Percentiles rank a stretch among this genome's conserved stretches.
Evolutionary conservation across 2,888 invertebrate genomes (phyloP).

Genomic region (Drosophila neutralis): DNA sequence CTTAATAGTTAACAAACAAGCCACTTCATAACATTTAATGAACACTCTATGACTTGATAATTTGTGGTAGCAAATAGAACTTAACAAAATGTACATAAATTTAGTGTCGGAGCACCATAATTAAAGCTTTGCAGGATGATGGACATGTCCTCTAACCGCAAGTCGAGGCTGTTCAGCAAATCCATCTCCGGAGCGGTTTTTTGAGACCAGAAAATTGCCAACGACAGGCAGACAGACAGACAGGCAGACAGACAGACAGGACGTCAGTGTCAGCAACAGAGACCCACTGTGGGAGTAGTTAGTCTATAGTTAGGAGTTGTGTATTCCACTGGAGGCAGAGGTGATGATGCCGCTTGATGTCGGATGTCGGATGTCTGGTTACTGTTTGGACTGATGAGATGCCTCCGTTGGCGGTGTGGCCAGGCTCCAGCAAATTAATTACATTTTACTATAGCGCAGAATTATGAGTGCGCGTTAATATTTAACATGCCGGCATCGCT

Average conservation of each 20-base stretch:
- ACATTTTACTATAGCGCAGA: slow-evolving; percentile 67
- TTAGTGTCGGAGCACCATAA: slow-evolving; percentile 70
- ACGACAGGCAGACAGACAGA: slow-evolving; percentile 7
- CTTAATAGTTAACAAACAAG: slow-evolving; percentile 26
- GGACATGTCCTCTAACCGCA: slow-evolving; percentile 69
- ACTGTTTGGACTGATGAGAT: slow-evolving; percentile 11
- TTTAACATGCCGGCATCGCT: slow-evolving; percentile 69
- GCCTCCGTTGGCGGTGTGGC: slow-evolving; percentile 33
- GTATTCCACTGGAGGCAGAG: slow-evolving; percentile 18
- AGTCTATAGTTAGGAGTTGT: slow-evolving; percentile 21
- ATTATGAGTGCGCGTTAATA: slow-evolving; percentile 63
- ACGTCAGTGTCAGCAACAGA: slow-evolving; percentile 12
- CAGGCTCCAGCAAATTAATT: slow-evolving; percentile 72
- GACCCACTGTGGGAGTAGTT: background rate
- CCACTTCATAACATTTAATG: slow-evolving; percentile 68
- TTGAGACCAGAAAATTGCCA: slow-evolving; percentile 19
- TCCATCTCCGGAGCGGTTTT: slow-evolving; percentile 33
- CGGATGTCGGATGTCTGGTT: slow-evolving; percentile 21
- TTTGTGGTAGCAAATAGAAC: slow-evolving; percentile 73
- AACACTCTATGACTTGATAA: slow-evolving; percentile 79
- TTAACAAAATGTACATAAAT: slow-evolving; percentile 80
- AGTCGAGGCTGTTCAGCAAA: slow-evolving; percentile 7
- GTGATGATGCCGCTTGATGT: slow-evolving; percentile 13
- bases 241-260: background rate
- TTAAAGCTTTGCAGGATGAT: slow-evolving; percentile 74